Evolutionary conservation across 2,113 vertebrate genomes (phyloP).

Genomic region (Pseudopipra pipra): DNA sequence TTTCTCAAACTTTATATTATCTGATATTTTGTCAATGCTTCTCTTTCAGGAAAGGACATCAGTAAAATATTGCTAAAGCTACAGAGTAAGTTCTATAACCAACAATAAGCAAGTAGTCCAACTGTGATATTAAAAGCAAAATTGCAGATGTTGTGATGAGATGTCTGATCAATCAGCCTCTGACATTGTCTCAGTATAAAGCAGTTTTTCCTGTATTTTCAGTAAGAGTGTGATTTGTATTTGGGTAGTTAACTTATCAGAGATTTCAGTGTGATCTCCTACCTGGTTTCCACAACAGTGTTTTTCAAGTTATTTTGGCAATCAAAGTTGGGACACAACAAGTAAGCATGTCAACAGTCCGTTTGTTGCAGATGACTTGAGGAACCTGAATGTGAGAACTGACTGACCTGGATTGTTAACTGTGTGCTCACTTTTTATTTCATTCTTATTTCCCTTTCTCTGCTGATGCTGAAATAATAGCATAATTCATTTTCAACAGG

Average conservation of each 20-base stretch:
- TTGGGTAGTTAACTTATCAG: not conserved
- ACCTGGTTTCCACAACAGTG: not conserved
- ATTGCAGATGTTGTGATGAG: not conserved
- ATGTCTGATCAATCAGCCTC: not conserved
- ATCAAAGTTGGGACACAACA: not conserved
- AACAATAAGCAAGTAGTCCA: not conserved
- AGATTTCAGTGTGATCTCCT: not conserved
- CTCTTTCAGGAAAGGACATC: not conserved
- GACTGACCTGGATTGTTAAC: not conserved
- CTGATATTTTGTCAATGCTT: not conserved
- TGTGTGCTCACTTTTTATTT: not conserved
- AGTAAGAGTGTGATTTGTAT: not conserved
- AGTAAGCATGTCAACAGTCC: rapidly evolving
- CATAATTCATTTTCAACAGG: slow-evolving; percentile 70
- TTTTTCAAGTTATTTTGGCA: not conserved
- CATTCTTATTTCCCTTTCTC: not conserved
- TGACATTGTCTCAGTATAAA: not conserved
- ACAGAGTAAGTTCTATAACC: not conserved
- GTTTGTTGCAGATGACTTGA: not conserved
- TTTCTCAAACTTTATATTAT: not conserved
- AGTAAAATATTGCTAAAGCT: not conserved
- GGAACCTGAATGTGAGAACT: not conserved
- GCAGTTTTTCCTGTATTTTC: not conserved
- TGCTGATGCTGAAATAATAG: not conserved
- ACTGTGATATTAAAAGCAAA: not conserved